Percentiles rank a stretch among this genome's conserved stretches.
Evolutionary conservation across 2,113 vertebrate genomes (phyloP).

Genomic region (Anoplopoma fimbria): DNA sequence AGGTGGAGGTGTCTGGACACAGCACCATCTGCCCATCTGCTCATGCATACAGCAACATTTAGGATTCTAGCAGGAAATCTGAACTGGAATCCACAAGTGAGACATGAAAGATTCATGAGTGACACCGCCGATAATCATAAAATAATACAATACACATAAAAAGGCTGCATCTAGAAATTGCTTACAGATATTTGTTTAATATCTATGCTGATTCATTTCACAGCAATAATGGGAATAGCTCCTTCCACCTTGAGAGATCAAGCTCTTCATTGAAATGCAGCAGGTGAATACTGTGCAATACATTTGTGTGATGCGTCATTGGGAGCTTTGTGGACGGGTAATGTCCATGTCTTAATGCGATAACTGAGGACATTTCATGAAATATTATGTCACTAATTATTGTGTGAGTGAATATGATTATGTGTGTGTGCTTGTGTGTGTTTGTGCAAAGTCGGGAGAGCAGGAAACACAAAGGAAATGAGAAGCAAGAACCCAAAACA

Average conservation of each 20-base stretch:
- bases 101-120: slow-evolving; percentile 29
- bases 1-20: slow-evolving; percentile 31
- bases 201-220: slow-evolving; percentile 50
- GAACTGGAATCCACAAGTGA: not conserved
- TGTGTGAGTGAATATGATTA: slow-evolving; percentile 5
- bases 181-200: slow-evolving; percentile 8
- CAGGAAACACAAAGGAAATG: slow-evolving; percentile 37
- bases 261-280: slow-evolving; percentile 32
- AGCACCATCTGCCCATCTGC: slow-evolving; percentile 11
- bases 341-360: slow-evolving; percentile 43
- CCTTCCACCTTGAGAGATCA: slow-evolving; percentile 18
- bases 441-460: slow-evolving; percentile 21
- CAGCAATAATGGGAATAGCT: not conserved
- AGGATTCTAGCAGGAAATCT: not conserved
- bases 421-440: not conserved
- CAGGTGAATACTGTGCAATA: not conserved
- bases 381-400: slow-evolving; percentile 22
- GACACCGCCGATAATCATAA: slow-evolving; percentile 5
- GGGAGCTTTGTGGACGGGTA: slow-evolving; percentile 35
- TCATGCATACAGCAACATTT: not conserved
- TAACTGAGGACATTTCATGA: slow-evolving; percentile 31
- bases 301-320: slow-evolving; percentile 26
- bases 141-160: slow-evolving; percentile 12
- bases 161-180: slow-evolving; percentile 17
- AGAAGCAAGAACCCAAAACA: slow-evolving; percentile 52